Conservation (phyloP, 1,140 invertebrate genomes). For the Calycopis cecrops region DNA sequence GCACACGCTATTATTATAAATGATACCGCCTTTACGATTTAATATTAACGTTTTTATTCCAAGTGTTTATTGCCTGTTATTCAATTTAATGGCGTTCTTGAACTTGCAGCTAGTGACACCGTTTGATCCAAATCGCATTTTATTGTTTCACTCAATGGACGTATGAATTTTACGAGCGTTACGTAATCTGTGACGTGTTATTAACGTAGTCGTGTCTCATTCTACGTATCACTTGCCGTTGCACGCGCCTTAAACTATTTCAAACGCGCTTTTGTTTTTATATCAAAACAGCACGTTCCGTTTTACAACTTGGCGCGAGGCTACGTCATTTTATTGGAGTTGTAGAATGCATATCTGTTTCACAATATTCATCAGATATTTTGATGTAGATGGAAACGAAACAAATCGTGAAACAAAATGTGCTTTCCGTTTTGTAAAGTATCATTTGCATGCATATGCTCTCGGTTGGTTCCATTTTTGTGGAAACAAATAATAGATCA, state of each 20-base stretch:
- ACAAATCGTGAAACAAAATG: conserved; percentile 37
- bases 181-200: conserved; percentile 61
- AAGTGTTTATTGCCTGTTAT: conserved; percentile 62
- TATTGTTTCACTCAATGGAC: conserved; percentile 69
- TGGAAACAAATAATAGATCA: conserved; percentile 65
- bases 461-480: conserved; percentile 43
- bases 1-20: conserved; percentile 63
- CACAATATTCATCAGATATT: conserved; percentile 9
- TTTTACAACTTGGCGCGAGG: too few relatives aligned
- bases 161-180: conserved; percentile 62
- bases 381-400: conserved; percentile 30
- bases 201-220: conserved; percentile 46
- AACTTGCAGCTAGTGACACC: conserved; percentile 70
- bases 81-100: conserved; percentile 68
- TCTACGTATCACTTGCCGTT: conserved; percentile 54
- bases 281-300: background rate
- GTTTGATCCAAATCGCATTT: conserved; percentile 69
- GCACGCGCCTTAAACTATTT: conserved; percentile 23
- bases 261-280: background rate
- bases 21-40: conserved; percentile 55
- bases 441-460: conserved; percentile 69
- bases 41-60: conserved; percentile 66
- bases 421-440: conserved; percentile 37
- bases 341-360: background rate
- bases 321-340: background rate